phyloP scores from a whole-genome alignment of 2,113 vertebrate species.

The Todiramphus saurophagus region DNA sequence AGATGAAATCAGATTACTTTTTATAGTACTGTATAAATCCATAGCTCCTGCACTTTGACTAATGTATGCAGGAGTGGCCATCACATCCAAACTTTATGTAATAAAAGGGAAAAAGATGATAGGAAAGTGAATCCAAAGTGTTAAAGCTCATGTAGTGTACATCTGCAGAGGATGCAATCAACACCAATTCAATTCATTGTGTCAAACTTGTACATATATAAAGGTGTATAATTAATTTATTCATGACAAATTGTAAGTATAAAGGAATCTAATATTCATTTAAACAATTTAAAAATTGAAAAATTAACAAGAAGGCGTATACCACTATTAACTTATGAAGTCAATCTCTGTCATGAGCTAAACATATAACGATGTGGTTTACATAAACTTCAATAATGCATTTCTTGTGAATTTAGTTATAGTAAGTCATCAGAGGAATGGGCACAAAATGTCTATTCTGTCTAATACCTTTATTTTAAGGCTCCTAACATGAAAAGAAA shows the following conservation, averaged over 20 bases:
- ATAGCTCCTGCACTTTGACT: background rate
- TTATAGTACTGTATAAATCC: background rate
- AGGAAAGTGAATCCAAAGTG: background rate
- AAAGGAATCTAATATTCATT: background rate
- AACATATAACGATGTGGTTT: background rate
- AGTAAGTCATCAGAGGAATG: background rate
- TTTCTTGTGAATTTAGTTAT: background rate
- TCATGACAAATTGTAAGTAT: background rate
- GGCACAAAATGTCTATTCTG: background rate
- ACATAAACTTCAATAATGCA: background rate
- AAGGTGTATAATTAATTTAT: background rate
- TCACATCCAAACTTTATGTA: background rate
- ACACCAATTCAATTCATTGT: background rate
- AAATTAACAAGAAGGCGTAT: background rate
- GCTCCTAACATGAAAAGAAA: background rate
- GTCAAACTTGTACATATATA: background rate
- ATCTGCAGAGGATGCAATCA: background rate
- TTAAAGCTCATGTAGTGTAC: background rate
- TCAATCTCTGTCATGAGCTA: background rate
- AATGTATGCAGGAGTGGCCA: background rate
- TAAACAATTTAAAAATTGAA: no score
- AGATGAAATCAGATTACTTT: background rate
- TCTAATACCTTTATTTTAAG: background rate
- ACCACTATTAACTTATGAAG: background rate
- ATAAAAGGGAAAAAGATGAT: background rate